phyloP scores from a whole-genome alignment of 2,797 vertebrate genomes.

The Tiaroga cobitis region DNA sequence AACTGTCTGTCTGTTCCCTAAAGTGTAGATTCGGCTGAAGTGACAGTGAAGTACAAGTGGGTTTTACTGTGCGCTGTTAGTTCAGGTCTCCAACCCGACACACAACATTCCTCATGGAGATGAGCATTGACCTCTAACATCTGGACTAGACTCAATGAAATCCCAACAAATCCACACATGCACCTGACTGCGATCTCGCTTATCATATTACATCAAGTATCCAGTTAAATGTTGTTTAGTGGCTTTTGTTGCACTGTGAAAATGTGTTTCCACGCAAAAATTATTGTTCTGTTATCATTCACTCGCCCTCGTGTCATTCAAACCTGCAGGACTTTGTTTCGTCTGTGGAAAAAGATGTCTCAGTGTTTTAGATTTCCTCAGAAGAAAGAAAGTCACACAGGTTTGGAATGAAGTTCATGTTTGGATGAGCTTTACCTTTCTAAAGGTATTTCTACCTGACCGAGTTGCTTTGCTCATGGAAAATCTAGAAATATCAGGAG shows the following conservation, averaged over 20 bases:
- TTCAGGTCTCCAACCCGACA: neutral
- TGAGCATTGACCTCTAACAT: conserved; percentile 44
- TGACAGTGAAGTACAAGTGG: neutral
- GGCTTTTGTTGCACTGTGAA: neutral
- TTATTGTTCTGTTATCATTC: too few relatives aligned
- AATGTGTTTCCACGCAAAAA: neutral
- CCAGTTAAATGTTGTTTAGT: neutral
- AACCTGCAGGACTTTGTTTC: neutral
- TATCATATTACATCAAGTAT: too few relatives aligned
- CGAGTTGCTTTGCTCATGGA: neutral
- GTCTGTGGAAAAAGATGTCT: neutral
- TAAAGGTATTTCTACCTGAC: neutral
- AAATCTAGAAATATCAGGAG: neutral
- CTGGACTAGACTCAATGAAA: conserved; percentile 29
- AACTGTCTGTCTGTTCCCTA: neutral
- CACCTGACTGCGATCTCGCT: conserved; percentile 10
- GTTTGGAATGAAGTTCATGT: neutral
- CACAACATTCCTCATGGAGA: conserved; percentile 50
- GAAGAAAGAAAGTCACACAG: neutral
- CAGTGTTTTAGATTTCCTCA: neutral
- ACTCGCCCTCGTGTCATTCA: neutral
- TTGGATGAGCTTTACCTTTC: neutral
- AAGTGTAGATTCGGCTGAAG: conserved; percentile 1
- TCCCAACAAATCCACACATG: conserved; percentile 23
- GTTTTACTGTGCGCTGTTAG: conserved; percentile 11